Evolutionary conservation across 2,113 vertebrate genomes (phyloP), one percentile per base, ranked within the genome.

Genomic region (Ceratotherium simum): DNA sequence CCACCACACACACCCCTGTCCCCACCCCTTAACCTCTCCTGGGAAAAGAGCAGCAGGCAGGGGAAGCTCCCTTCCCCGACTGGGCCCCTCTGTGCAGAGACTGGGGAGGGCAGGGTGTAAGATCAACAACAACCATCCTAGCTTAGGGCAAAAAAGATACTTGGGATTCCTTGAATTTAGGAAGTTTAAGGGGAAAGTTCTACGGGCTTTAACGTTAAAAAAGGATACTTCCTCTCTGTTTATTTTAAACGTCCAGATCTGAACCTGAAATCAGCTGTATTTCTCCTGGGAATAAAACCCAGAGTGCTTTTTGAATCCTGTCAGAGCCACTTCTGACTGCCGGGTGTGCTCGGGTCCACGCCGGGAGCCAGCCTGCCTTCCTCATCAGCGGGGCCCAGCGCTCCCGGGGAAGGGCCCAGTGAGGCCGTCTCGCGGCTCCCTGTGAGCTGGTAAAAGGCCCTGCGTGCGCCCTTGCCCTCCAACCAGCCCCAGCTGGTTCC

Each of bases 321-420:
- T 23, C 36, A 33, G 85, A 73, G 64, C 33, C 10, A 29, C 23
- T 23, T 67, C 39, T 20, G 70, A 23, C 7, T n/a, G 20, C 64
- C 1, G 0, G 12, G 54, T 3, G 18, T 12, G 14, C 29, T 23
- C 0, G 1, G 76, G 18, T 73, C 48, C 33, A 17, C 39, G 64
- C 31, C 1, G 13, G 33, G 21, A 5, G 60, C 17, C 21, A 3
- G 54, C 81, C 65, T 0, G 5, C 33, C 48, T 29, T 23, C 70
- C 64, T 20, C 7, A 25, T 27, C 1, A 1, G 20, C 25, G 3
- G 64, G 33, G n/a, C 51, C 5, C 6, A 17, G 25, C 0, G 0
- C 42, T 14, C 51, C 64, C 11, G 0, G 25, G 62, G 23, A 12
- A 48, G 18, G 6, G 27, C 23, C 67, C n/a, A 58, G 54, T 4